Percentiles rank a stretch among this genome's conserved stretches.
phyloP scores from a whole-genome alignment of 2,797 vertebrate species.

The Acropternis orthonyx region DNA sequence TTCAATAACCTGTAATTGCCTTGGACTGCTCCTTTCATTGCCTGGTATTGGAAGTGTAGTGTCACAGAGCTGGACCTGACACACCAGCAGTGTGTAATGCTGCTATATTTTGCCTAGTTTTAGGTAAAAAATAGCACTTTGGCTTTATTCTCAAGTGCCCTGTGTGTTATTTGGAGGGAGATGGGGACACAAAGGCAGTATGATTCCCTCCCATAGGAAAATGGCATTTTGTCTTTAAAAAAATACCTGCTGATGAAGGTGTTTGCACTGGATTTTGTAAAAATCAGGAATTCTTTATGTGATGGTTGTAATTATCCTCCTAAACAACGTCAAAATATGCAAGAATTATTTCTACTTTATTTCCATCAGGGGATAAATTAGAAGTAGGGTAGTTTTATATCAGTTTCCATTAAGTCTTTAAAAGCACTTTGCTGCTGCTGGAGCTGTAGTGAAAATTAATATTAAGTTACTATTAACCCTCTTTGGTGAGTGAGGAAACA shows the following conservation, averaged over 20 bases:
- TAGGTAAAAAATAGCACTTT: background rate
- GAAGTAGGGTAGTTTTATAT: background rate
- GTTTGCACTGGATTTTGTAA: background rate
- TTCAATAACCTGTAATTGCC: background rate
- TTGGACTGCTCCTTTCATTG: background rate
- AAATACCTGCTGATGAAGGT: background rate
- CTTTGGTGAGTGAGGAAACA: background rate
- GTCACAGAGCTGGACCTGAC: background rate
- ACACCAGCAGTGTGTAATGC: background rate
- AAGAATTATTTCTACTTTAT: background rate
- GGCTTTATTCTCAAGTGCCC: background rate
- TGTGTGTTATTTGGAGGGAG: background rate
- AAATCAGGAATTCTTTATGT: background rate
- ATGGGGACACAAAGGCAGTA: background rate
- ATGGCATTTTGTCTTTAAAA: background rate
- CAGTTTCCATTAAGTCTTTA: background rate
- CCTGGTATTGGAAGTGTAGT: background rate
- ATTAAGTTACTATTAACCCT: background rate
- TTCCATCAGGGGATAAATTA: background rate
- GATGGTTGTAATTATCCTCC: background rate
- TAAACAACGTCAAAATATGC: background rate
- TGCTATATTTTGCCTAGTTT: background rate
- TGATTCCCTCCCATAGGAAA: background rate
- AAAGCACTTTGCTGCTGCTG: background rate
- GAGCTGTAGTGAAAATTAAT: background rate